These are phyloP conservation scores for Scylla paramamosain DNA, from an alignment of 1,140 invertebrate genomes.

Conservation along the genomic window DNA sequence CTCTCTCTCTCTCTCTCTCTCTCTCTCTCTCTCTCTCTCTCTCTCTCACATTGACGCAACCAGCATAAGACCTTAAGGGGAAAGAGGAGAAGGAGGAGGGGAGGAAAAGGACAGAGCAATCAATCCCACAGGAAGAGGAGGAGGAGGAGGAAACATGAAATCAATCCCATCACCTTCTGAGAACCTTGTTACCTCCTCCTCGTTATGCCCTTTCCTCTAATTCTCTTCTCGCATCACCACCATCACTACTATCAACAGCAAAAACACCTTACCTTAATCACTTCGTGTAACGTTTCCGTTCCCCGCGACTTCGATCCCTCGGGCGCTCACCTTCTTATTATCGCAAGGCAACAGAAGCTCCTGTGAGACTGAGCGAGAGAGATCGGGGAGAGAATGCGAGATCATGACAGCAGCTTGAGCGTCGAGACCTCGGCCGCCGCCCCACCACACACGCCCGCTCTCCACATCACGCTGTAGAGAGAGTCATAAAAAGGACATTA, in stretches of 20 bases:
- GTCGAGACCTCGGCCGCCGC: constrained; percentile 29
- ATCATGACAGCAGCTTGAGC: constrained; percentile 80
- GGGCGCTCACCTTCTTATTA: constrained; percentile 56
- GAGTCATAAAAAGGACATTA: neutral
- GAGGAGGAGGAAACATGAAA: too few species aligned
- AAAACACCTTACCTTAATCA: neutral
- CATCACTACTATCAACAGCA: neutral
- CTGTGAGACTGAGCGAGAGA: constrained; percentile 86
- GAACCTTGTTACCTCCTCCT: neutral
- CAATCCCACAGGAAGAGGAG: too few species aligned
- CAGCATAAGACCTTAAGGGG: too few species aligned
- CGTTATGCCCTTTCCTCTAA: neutral
- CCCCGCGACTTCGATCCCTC: neutral
- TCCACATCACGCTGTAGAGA: constrained; percentile 62
- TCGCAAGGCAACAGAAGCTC: constrained; percentile 86
- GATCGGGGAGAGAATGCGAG: constrained; percentile 87
- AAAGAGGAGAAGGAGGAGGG: too few species aligned
- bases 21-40: too few species aligned
- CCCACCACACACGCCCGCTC: constrained; percentile 57
- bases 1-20: too few species aligned
- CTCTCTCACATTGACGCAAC: too few species aligned
- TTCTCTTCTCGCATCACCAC: neutral
- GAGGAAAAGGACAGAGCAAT: too few species aligned
- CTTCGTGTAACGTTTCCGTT: neutral
- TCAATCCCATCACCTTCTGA: too few species aligned